These are phyloP conservation scores for Sinosuthora webbiana DNA, from an alignment of 2,113 vertebrate genomes.

Conservation along the genomic window DNA sequence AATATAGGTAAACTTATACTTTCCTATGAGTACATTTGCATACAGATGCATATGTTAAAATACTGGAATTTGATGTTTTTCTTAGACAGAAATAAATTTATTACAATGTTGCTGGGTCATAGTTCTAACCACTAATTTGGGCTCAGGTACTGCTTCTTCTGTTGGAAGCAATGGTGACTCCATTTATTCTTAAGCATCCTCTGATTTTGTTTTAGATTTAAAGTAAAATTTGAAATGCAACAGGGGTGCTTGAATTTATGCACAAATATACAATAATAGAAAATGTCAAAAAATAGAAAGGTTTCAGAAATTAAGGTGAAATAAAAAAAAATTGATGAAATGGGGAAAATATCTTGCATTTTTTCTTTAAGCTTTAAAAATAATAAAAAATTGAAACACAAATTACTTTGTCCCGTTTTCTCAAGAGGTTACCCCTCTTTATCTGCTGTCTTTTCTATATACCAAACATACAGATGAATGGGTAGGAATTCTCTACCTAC, in stretches of 20 bases:
- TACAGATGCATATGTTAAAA: not conserved
- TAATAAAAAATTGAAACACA: not conserved
- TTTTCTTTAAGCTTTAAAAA: not conserved
- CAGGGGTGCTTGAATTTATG: conserved; percentile 39
- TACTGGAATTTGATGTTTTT: not conserved
- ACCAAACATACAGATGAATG: not conserved
- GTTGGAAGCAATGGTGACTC: conserved; percentile 5
- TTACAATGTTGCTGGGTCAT: rapidly evolving
- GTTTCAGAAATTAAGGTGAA: conserved; percentile 46
- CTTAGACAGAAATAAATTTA: not conserved
- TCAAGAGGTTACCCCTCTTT: not conserved
- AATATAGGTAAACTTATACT: not conserved
- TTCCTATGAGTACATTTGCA: not conserved
- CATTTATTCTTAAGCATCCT: not conserved
- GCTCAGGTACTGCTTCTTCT: not conserved
- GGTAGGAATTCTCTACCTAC: not conserved
- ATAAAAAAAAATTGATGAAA: conserved; percentile 18
- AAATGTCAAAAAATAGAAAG: conserved; percentile 21
- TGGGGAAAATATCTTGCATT: not conserved
- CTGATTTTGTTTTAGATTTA: conserved; percentile 14
- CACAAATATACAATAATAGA: conserved; percentile 1
- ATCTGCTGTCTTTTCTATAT: not conserved
- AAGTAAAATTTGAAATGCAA: conserved; percentile 47
- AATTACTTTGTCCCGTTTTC: not conserved
- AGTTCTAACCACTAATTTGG: not conserved